Percentiles rank a stretch among this genome's conserved stretches.
These are phyloP conservation scores for Acropternis orthonyx DNA, from an alignment of 2,797 vertebrate genomes.

Conservation along the genomic window DNA sequence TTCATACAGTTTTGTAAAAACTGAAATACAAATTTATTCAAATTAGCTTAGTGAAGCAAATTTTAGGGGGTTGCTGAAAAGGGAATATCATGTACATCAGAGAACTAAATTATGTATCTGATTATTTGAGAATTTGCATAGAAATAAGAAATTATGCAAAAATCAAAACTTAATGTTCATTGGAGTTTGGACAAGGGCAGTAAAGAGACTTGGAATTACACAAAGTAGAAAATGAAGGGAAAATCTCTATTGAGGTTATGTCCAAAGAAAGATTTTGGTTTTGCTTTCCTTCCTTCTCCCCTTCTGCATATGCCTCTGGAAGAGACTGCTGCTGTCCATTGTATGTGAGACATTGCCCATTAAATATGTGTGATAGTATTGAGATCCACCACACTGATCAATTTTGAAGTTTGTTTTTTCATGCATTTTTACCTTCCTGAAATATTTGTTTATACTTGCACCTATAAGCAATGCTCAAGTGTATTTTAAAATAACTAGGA, in stretches of 20 bases:
- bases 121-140: conserved; percentile 67
- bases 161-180: conserved; percentile 18
- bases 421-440: not conserved
- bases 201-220: not conserved
- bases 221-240: not conserved
- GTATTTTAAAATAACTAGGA: not conserved
- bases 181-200: conserved; percentile 9
- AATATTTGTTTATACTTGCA: not conserved
- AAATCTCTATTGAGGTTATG: not conserved
- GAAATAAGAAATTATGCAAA: conserved; percentile 62
- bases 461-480: not conserved
- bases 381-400: not conserved
- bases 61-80: conserved; percentile 27
- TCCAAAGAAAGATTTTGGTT: not conserved
- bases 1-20: not conserved
- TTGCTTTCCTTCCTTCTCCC: not conserved
- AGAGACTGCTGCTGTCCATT: not conserved
- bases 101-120: conserved; percentile 54
- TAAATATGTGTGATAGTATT: not conserved
- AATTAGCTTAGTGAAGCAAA: conserved; percentile 39
- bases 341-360: not conserved
- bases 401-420: not conserved
- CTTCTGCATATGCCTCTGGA: not conserved
- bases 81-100: conserved; percentile 53
- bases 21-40: conserved; percentile 33